These are phyloP conservation scores for Nothocercus nigrocapillus DNA, from an alignment of 2,113 vertebrate species.

Conservation along the genomic window DNA sequence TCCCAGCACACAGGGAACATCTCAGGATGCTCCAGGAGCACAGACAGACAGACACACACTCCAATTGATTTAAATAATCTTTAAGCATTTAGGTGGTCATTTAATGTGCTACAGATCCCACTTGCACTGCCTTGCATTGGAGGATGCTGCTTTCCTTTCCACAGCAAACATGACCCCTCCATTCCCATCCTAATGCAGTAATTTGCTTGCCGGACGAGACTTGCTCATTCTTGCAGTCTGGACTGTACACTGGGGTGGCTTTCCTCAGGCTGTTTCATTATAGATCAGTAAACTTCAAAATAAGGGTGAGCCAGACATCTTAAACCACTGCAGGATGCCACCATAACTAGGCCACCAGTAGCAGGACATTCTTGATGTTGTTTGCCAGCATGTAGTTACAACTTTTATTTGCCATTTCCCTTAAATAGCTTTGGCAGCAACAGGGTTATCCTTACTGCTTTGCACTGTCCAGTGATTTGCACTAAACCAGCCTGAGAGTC, in stretches of 20 bases:
- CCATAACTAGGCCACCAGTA: neutral
- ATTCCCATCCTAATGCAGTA: neutral
- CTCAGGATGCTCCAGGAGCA: neutral
- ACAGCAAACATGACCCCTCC: neutral
- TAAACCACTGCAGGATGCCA: neutral
- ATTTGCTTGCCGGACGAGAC: neutral
- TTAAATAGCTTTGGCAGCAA: neutral
- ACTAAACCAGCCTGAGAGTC: neutral
- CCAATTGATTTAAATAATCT: neutral
- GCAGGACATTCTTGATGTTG: neutral
- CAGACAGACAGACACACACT: neutral
- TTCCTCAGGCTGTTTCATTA: neutral
- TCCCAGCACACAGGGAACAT: fast-evolving
- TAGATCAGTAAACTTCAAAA: neutral
- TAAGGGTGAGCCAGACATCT: neutral
- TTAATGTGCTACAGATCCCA: neutral
- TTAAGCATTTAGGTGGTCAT: neutral
- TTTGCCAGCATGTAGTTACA: neutral
- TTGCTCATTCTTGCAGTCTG: neutral
- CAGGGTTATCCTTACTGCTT: neutral
- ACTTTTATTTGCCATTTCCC: neutral
- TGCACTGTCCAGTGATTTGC: neutral
- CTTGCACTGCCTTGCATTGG: neutral
- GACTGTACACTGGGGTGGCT: neutral
- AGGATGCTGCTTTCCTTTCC: neutral